Evolutionary conservation across 1,140 invertebrate species (phyloP).

Genomic region (Aphaenogaster floridana): DNA sequence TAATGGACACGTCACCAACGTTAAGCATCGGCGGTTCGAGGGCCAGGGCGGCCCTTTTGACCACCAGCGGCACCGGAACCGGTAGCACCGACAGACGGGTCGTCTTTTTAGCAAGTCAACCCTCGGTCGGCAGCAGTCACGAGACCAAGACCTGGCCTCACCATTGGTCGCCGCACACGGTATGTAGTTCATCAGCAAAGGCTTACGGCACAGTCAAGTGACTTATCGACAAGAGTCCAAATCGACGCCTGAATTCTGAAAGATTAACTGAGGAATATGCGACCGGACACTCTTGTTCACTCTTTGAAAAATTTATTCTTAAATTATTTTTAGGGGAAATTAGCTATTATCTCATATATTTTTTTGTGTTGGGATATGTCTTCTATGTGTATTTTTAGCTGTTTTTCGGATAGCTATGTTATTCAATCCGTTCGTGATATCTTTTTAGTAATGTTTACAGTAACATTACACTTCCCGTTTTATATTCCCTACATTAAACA

Average conservation of each 20-base stretch:
- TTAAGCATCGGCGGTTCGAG: conserved; percentile 83
- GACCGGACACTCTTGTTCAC: not conserved
- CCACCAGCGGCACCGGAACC: conserved; percentile 82
- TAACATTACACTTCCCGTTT: not conserved
- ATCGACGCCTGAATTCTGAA: not conserved
- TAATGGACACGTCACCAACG: conserved; percentile 84
- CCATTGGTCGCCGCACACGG: conserved; percentile 85
- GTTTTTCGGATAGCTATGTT: not conserved
- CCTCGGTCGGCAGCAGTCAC: conserved; percentile 77
- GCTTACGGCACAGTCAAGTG: not conserved
- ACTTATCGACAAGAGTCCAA: conserved; percentile 5
- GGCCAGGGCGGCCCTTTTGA: conserved; percentile 83
- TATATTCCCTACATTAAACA: not conserved
- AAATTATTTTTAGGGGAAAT: not conserved
- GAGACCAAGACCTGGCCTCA: conserved; percentile 86
- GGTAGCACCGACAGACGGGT: conserved; percentile 83
- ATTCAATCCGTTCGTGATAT: not conserved
- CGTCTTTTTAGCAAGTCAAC: conserved; percentile 84
- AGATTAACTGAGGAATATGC: not conserved
- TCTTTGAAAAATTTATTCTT: not conserved
- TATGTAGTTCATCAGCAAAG: conserved; percentile 72
- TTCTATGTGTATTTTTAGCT: not conserved
- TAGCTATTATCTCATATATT: not conserved
- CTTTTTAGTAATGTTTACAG: not conserved
- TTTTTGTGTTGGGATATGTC: not conserved